Evolutionary conservation across 2,113 vertebrate genomes (phyloP), one percentile per base, ranked within the genome.

Genomic region (Cyprinus carpio): DNA sequence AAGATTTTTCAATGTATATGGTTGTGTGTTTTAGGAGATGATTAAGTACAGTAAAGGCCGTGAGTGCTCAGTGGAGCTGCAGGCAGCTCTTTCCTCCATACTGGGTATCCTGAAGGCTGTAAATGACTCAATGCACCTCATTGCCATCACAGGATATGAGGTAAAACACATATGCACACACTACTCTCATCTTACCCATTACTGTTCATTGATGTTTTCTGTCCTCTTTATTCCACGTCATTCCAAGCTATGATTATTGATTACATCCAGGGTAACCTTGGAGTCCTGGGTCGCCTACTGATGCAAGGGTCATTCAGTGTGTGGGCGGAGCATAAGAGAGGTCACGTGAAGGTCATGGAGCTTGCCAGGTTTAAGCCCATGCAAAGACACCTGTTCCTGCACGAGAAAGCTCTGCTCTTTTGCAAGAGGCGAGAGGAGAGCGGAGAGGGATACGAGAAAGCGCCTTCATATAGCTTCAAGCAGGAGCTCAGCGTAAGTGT

Each of bases 41-140:
- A 90, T 99, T 29, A 99, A 99, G 84, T 99, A 99, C 90, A 99
- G 98, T 89, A 97, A 96, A 89, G 94, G 95, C 90, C 96, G 97
- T 69, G 97, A 97, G 79, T 98, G 98, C 0, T 93, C 96, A 0
- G 95, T 94, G 86, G 97, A 98, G 93, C 95, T 99, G 87, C 97
- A 99, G 93, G 96, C 97, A 88, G 98, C 98, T 0, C 94, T 99
- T 7, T 95, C 96, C 15, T 97, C 98, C 88, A 98, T 99, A 51
- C 84, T 99, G 87, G 98, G 97, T 82, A 99, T 99, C 91, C 96
- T 99, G 62, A 99, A 99, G 92, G 97, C 98, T 0, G 98, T 99
- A 69, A 99, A 99, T 56, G 98, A 99, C 92, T 99, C 98, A 83
- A 99, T 99, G 98, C 98, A 99, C 89, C 97, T 99, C 85, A 99